phyloP scores from a whole-genome alignment of 2,113 vertebrate species.

The Sakesphorus luctuosus region DNA sequence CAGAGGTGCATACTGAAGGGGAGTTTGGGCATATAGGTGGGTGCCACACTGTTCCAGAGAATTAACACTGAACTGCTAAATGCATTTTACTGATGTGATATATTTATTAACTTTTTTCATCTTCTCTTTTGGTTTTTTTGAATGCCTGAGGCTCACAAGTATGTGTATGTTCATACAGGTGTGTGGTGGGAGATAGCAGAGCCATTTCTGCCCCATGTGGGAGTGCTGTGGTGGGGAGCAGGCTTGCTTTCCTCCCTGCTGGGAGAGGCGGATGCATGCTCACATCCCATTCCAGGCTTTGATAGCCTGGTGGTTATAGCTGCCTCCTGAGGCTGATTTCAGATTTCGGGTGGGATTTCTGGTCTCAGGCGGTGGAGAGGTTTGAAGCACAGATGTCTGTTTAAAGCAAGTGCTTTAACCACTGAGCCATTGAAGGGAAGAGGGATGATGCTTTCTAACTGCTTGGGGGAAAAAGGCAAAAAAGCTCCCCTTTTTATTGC shows the following conservation, averaged over 20 bases:
- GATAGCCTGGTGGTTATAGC: neutral
- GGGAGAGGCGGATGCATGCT: neutral
- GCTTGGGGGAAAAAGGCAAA: neutral
- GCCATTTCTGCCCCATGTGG: neutral
- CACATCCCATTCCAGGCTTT: neutral
- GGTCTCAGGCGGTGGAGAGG: neutral
- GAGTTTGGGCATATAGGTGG: neutral
- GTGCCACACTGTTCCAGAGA: neutral
- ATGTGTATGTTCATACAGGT: rapidly evolving
- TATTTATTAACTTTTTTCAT: neutral
- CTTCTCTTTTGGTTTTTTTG: neutral
- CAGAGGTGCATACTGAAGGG: neutral
- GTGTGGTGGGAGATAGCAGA: neutral
- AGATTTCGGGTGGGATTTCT: neutral
- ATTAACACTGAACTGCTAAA: neutral
- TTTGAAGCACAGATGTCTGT: neutral
- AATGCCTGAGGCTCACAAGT: neutral
- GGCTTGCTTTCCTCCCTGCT: neutral
- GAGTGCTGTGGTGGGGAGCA: neutral
- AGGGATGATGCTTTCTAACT: neutral
- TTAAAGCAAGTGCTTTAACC: neutral
- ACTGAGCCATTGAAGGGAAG: neutral
- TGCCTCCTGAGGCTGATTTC: neutral
- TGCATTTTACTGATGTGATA: neutral
- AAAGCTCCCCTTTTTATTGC: neutral